Conservation (phyloP, 2,113 vertebrate species). For the Daubentonia madagascariensis region DNA sequence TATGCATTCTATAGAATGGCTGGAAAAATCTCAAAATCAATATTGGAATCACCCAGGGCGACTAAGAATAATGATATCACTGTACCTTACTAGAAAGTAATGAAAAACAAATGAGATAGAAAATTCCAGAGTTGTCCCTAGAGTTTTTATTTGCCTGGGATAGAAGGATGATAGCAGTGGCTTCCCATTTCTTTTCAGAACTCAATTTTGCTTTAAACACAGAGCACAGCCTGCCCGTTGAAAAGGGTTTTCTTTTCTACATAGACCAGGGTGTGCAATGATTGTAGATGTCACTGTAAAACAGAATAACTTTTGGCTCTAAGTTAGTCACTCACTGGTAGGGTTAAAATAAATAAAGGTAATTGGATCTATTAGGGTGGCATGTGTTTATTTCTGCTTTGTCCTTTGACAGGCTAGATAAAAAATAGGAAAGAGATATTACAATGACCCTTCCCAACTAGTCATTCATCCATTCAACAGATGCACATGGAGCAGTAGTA, state of each 20-base stretch:
- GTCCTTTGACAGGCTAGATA: not conserved
- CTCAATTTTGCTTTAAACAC: slow-evolving; percentile 45
- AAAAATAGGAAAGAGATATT: not conserved
- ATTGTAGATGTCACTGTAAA: not conserved
- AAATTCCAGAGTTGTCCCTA: slow-evolving; percentile 28
- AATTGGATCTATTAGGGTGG: not conserved
- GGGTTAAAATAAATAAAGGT: slow-evolving; percentile 34
- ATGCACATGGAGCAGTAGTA: not conserved
- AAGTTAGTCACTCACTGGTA: slow-evolving; percentile 8
- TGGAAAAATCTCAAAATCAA: slow-evolving; percentile 60
- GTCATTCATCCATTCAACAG: not conserved
- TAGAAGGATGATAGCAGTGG: not conserved
- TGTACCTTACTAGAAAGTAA: slow-evolving; percentile 46
- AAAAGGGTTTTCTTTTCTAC: not conserved
- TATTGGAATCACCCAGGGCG: not conserved
- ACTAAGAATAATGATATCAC: slow-evolving; percentile 53
- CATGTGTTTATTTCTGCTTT: not conserved
- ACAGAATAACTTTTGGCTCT: not conserved
- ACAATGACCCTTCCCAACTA: not conserved
- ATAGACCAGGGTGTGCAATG: not conserved
- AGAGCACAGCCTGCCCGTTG: not conserved
- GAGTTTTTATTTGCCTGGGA: slow-evolving; percentile 29
- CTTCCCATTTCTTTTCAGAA: not conserved
- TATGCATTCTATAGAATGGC: slow-evolving; percentile 21
- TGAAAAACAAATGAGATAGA: slow-evolving; percentile 54